phyloP scores from a whole-genome alignment of 2,113 vertebrate species.

The Cryptomyrus ogoouensis region DNA sequence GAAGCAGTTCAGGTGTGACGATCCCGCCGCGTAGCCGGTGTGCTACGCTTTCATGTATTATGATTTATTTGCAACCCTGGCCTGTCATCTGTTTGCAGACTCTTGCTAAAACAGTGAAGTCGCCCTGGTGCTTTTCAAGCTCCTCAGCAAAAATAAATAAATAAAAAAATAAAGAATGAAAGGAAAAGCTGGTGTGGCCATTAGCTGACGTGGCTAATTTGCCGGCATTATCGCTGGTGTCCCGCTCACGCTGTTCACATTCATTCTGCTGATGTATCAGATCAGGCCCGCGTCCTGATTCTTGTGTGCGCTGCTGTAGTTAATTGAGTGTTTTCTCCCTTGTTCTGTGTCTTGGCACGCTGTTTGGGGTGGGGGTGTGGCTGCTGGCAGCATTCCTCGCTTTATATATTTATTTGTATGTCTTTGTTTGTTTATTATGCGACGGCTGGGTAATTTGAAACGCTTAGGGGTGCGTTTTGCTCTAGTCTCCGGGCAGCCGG shows the following conservation, averaged over 20 bases:
- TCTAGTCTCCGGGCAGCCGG: neutral
- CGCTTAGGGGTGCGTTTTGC: neutral
- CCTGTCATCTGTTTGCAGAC: neutral
- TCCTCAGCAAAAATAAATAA: neutral
- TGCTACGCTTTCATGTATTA: neutral
- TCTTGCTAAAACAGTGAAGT: neutral
- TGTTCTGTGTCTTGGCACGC: neutral
- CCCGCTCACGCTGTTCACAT: neutral
- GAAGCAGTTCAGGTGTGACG: neutral
- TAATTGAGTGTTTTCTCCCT: neutral
- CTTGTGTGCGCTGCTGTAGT: neutral
- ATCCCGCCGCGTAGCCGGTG: neutral
- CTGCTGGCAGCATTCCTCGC: neutral
- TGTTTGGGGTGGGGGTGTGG: neutral
- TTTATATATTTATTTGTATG: neutral
- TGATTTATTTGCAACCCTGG: neutral
- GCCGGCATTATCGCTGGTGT: neutral
- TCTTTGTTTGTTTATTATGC: neutral
- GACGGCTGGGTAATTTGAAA: neutral
- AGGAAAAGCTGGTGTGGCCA: neutral
- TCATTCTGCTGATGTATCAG: conserved; percentile 2
- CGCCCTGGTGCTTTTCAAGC: neutral
- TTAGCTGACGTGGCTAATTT: neutral
- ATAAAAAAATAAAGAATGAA: neutral
- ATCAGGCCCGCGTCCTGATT: neutral